These are phyloP conservation scores for Nilaparvata lugens DNA, from an alignment of 1,140 invertebrate species.

Conservation along the genomic window DNA sequence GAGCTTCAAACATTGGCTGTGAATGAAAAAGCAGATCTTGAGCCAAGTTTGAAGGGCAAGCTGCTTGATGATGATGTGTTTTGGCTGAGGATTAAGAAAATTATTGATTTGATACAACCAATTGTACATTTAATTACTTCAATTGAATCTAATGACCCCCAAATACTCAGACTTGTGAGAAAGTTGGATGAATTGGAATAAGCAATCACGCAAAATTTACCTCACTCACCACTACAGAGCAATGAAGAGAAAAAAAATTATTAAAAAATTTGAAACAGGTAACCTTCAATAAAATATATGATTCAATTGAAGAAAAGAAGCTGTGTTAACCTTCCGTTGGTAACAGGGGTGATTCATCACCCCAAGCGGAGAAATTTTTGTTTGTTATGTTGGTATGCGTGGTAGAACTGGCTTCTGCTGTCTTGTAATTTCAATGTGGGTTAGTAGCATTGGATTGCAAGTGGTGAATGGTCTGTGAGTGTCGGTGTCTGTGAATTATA, in stretches of 20 bases:
- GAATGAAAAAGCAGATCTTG: too few species aligned
- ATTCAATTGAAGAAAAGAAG: too few species aligned
- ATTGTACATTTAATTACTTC: slow-evolving; percentile 12
- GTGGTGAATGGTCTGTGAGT: neutral
- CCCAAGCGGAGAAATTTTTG: neutral
- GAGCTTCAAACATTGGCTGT: too few species aligned
- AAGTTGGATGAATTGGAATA: slow-evolving; percentile 7
- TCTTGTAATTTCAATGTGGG: too few species aligned
- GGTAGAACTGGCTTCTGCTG: too few species aligned
- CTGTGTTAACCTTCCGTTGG: neutral
- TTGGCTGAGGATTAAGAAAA: slow-evolving; percentile 12
- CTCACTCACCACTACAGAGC: slow-evolving; percentile 6
- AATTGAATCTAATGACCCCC: slow-evolving; percentile 8
- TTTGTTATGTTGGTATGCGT: neutral
- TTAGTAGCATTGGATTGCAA: too few species aligned
- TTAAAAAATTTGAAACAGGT: too few species aligned
- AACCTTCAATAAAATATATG: too few species aligned
- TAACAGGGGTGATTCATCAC: neutral
- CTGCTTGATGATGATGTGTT: slow-evolving; percentile 15
- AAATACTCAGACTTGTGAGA: neutral
- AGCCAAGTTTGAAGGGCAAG: too few species aligned
- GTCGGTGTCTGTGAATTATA: neutral
- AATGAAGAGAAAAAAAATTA: slow-evolving; percentile 5
- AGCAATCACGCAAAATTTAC: neutral
- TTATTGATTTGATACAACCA: slow-evolving; percentile 13